Base-by-base conservation (phyloP, 2,113 vertebrate species). In the Ceyx cyanopectus region DNA sequence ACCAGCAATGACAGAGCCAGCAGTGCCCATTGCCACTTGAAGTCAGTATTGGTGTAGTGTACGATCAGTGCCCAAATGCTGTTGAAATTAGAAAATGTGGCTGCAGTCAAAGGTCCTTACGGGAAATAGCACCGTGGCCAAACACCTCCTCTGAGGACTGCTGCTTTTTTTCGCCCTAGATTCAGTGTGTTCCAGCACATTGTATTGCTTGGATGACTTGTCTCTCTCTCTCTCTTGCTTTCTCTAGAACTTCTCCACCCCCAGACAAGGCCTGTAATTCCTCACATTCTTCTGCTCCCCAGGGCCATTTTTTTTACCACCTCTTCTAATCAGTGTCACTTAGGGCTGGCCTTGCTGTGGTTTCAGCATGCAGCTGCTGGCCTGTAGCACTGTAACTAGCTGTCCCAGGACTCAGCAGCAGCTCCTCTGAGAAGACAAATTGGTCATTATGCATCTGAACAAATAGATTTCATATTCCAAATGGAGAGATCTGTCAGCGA, bases 391-490 rank as follows among this genome's bases (percentile, higher is more conserved):
- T 0, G 8, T 69, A 87, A 81, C 91, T 50, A 81, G 76, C 81
- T 70, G 61, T 95, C 94, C 94, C 94, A 81, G 89, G 77, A 81
- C 90, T 94, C 88, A 51, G 85, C 94, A 89, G 94, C 92, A 69
- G 56, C 87, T 86, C 91, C 91, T 91, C 85, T 72, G 78, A 92
- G 91, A 96, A 94, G 95, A 96, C 86, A 84, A 94, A 96, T 95
- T 56, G 83, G 91, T 95, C 95, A 96, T 97, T 97, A 96, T 85
- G 93, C 95, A 94, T 96, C 95, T 95, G 93, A 97, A 96, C 94
- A 95, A 96, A 96, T 86, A 97, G 95, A 94, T 95, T 96, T 96
- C 94, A 77, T 94, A 96, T 95, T 95, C 95, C 95, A 94, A 95
- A 92, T 92, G 94, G 92, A 92, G 95, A 96, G 95, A 93, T 95